Percentiles rank a stretch among this genome's conserved stretches.
Evolutionary conservation across 1,140 invertebrate species (phyloP).

Genomic region (Trinorchestia longiramus): DNA sequence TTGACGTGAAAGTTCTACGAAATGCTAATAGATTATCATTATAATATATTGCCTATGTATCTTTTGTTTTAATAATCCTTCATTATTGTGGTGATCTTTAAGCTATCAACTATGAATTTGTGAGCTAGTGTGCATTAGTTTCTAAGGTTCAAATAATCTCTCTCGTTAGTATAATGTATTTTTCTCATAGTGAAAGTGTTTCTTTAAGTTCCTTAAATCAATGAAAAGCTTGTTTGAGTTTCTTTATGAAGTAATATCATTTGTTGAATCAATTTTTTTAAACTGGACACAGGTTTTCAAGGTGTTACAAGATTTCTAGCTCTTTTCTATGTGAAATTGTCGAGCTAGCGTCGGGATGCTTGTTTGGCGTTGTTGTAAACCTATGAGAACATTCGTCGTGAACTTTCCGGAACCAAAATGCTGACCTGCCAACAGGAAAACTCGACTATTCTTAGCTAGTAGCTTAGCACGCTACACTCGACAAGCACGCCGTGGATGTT

Average conservation of each 20-base stretch:
- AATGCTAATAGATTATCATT: conserved; percentile 41
- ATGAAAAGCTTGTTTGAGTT: neutral
- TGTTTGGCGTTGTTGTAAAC: neutral
- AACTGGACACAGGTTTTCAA: neutral
- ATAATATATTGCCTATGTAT: conserved; percentile 43
- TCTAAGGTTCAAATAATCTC: neutral
- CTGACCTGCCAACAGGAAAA: neutral
- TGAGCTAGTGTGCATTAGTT: neutral
- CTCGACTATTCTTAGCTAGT: neutral
- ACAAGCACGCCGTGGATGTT: neutral
- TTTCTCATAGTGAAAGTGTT: neutral
- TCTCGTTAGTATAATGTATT: neutral
- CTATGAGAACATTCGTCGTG: neutral
- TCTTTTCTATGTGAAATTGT: no score
- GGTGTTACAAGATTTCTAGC: no score
- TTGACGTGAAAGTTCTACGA: conserved; percentile 34
- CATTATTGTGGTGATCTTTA: neutral
- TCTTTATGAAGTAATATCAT: neutral
- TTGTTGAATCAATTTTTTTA: neutral
- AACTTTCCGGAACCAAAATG: neutral
- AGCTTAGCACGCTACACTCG: neutral
- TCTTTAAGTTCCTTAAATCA: neutral
- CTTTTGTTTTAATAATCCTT: conserved; percentile 1
- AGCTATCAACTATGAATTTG: neutral
- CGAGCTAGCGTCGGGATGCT: neutral